Base-by-base conservation (phyloP, 2,888 invertebrate genomes). In the Tanypteryx hageni region DNA sequence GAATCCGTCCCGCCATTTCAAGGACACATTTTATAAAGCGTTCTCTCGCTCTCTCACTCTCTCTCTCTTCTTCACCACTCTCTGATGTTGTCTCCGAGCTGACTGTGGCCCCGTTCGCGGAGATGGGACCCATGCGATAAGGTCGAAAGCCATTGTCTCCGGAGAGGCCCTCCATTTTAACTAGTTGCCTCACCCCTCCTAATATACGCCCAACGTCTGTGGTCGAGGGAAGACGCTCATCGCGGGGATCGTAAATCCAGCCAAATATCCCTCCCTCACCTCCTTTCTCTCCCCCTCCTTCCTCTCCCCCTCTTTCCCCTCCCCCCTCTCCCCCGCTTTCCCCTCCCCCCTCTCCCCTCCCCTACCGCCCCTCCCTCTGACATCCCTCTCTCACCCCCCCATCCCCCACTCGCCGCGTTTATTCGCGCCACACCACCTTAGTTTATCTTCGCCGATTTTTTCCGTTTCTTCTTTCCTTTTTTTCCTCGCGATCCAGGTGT, bases 91-190 rank as follows among this genome's bases (percentile, higher is more conserved):
- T 76, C 76, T 14, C n/a, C 18, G 18, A 16, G 64, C 76, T 76
- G n/a, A 44, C 64, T n/a, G 64, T 14, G 27, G 76, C 76, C 76
- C 76, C 76, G 11, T n/a, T 10, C 64, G 64, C 64, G 64, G 76
- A 22, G 76, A 76, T 76, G 76, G 76, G 22, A 76, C 22, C 76
- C 76, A 27, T 27, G 76, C 76, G 76, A 76, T 76, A 76, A 76
- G 76, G 76, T 76, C 76, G 13, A 76, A 76, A 76, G 76, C 76
- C 76, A 76, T 76, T 76, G 76, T 76, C 76, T 76, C 76, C 76
- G 27, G 13, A 76, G 76, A 76, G 76, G 27, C 76, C 76, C 76
- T 76, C 76, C 76, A 76, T 76, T 76, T 76, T 76, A 76, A 76
- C 76, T 22, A 76, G 76, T 76, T 18, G 76, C 18, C 61, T 44